These are phyloP conservation scores for Latrodectus elegans DNA, from an alignment of 2,888 invertebrate genomes.

Conservation along the genomic window DNA sequence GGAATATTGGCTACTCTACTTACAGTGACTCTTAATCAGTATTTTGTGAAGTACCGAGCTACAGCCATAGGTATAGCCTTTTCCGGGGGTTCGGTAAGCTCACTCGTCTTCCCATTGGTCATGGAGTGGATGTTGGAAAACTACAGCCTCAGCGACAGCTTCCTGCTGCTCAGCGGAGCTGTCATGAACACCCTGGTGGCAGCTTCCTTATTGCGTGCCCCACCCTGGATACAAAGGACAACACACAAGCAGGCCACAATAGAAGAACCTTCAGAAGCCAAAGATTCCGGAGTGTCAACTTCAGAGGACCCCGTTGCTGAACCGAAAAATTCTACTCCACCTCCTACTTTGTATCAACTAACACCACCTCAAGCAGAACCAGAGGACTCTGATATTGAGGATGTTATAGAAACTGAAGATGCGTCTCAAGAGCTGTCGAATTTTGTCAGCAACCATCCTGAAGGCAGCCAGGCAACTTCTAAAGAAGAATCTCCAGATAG, in stretches of 20 bases:
- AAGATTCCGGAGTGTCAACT: conserved; percentile 56
- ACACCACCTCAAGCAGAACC: background rate
- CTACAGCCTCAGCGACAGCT: conserved; percentile 63
- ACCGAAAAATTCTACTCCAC: background rate
- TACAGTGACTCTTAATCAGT: conserved; percentile 70
- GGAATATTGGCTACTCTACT: conserved; percentile 69
- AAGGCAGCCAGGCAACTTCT: background rate
- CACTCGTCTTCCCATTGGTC: conserved; percentile 69
- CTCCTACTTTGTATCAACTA: background rate
- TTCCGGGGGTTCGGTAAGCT: conserved; percentile 70
- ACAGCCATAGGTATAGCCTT: conserved; percentile 70
- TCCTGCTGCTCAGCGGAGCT: conserved; percentile 67
- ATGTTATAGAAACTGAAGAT: background rate
- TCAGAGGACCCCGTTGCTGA: conserved; percentile 15
- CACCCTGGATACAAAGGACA: conserved; percentile 40
- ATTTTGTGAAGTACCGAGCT: conserved; percentile 69
- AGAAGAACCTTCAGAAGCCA: conserved; percentile 34
- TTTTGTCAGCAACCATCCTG: background rate
- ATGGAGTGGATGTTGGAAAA: conserved; percentile 65
- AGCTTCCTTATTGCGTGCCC: conserved; percentile 33
- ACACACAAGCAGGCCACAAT: background rate
- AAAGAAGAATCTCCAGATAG: background rate
- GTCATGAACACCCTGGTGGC: conserved; percentile 68
- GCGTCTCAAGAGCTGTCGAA: background rate
- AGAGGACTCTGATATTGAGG: background rate